Conservation (phyloP, 2,113 vertebrate species). For the Rhea pennata region DNA sequence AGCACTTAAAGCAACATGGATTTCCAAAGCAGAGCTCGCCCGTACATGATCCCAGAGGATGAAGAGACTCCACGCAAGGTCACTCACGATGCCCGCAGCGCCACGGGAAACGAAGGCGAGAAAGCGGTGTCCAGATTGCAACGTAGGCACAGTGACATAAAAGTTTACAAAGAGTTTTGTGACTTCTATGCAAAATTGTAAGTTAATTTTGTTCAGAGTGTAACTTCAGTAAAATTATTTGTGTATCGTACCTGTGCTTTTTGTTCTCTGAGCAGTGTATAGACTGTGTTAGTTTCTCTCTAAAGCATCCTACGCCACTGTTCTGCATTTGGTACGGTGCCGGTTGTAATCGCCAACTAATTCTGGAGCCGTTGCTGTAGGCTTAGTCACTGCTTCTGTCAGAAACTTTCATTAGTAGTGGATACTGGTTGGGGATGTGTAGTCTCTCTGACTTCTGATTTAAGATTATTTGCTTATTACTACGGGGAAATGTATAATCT, state of each 20-base stretch:
- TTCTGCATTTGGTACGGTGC: background rate
- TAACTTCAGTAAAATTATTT: background rate
- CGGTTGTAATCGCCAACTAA: background rate
- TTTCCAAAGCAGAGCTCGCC: slow-evolving; percentile 67
- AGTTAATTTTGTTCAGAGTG: slow-evolving; percentile 73
- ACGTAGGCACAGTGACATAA: slow-evolving; percentile 90
- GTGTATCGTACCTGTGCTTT: background rate
- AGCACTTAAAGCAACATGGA: slow-evolving; percentile 72
- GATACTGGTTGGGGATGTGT: background rate
- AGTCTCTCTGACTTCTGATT: background rate
- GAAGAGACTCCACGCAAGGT: slow-evolving; percentile 72
- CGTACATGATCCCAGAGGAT: slow-evolving; percentile 84
- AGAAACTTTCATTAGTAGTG: background rate
- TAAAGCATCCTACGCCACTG: background rate
- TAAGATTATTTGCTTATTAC: background rate
- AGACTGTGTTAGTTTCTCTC: background rate
- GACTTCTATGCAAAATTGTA: slow-evolving; percentile 97
- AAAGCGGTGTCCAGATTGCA: slow-evolving; percentile 89
- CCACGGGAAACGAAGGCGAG: slow-evolving; percentile 78
- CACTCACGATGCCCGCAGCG: slow-evolving; percentile 63
- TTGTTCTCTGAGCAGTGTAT: background rate
- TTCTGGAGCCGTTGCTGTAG: slow-evolving; percentile 1
- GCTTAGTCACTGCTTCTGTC: background rate
- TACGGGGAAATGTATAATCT: background rate
- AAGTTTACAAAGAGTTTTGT: slow-evolving; percentile 98